Evolutionary conservation across 2,113 vertebrate species (phyloP).

Genomic region (Perognathus longimembris): DNA sequence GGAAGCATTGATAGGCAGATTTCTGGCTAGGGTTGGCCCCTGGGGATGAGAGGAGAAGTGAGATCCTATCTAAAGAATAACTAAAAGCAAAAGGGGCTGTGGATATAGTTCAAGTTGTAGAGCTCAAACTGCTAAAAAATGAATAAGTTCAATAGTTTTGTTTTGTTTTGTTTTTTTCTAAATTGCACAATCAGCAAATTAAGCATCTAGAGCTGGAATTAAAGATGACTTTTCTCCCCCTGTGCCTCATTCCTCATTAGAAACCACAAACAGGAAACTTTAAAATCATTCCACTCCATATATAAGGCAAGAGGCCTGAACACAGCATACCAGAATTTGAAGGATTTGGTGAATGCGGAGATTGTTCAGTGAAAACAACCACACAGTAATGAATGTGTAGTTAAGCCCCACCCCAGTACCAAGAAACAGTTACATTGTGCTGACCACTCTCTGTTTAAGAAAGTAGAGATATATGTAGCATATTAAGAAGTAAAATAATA

Average conservation of each 20-base stretch:
- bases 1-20: no score
- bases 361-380: not conserved
- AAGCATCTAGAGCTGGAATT: not conserved
- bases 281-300: not conserved
- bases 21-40: no score
- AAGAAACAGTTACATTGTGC: not conserved
- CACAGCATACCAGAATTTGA: not conserved
- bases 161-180: not conserved
- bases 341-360: not conserved
- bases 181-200: not conserved
- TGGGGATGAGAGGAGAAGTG: no score
- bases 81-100: no score
- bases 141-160: no score
- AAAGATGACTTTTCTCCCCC: constrained; percentile 9
- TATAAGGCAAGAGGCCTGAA: not conserved
- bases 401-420: not conserved
- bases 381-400: not conserved
- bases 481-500: constrained; percentile 31
- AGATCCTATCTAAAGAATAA: no score
- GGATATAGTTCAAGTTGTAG: no score
- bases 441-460: constrained; percentile 44
- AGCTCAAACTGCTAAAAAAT: no score
- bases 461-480: not conserved
- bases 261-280: not conserved
- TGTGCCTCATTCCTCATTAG: not conserved